phyloP scores from a whole-genome alignment of 2,888 invertebrate genomes.

The Tetragonisca angustula region DNA sequence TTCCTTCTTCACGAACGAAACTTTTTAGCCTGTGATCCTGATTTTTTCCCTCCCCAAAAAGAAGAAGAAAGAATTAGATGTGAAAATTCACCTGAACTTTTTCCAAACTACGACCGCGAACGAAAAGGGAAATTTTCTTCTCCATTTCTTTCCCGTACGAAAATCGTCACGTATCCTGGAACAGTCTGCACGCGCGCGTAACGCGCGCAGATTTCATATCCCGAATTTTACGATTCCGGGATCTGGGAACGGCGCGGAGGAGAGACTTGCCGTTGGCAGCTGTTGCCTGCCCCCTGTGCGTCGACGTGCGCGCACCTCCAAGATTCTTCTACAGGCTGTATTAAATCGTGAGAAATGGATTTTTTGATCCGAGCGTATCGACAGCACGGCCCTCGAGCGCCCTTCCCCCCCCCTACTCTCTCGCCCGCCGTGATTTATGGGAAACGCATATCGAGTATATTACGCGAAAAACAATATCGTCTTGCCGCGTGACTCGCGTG shows the following conservation, averaged over 20 bases:
- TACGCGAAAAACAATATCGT: conserved; percentile 47
- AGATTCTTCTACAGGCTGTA: conserved; percentile 23
- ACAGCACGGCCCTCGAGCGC: conserved; percentile 14
- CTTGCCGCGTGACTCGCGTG: conserved; percentile 31
- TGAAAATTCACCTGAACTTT: no score
- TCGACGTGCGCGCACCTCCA: background rate
- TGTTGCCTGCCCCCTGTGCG: conserved; percentile 38
- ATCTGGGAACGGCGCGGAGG: conserved; percentile 12
- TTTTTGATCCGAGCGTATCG: conserved; percentile 36
- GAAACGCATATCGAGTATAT: conserved; percentile 39
- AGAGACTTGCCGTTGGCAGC: conserved; percentile 38
- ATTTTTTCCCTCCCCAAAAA: no score
- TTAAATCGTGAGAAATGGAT: conserved; percentile 63
- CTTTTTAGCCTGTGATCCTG: background rate
- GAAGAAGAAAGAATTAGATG: no score
- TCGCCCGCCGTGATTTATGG: conserved; percentile 49
- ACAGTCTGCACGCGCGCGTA: background rate
- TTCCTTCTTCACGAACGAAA: background rate
- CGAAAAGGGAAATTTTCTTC: background rate
- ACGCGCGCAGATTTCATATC: conserved; percentile 33
- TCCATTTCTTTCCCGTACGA: background rate
- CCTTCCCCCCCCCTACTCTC: background rate
- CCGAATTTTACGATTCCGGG: conserved; percentile 55
- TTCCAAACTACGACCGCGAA: no score
- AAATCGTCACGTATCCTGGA: background rate